A percentile compares a stretch with the other conserved stretches of the same genome.
phyloP scores from a whole-genome alignment of 2,113 vertebrate genomes.

The Percopsis transmontana region DNA sequence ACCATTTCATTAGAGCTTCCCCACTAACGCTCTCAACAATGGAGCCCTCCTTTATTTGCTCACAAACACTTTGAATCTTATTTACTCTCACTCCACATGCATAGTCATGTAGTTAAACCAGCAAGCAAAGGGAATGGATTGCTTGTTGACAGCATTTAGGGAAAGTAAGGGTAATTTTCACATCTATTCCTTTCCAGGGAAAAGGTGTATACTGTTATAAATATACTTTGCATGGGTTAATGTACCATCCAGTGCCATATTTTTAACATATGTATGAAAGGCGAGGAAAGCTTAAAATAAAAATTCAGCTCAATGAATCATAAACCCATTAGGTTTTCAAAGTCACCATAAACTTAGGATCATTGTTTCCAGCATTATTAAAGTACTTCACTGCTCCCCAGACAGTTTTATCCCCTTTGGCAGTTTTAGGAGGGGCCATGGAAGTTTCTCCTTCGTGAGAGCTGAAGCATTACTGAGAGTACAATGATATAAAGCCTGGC shows the following conservation, averaged over 20 bases:
- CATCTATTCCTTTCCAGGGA: slow-evolving; percentile 37
- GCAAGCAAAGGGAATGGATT: slow-evolving; percentile 24
- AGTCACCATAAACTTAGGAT: slow-evolving; percentile 29
- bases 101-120: slow-evolving; percentile 39
- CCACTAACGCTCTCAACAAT: slow-evolving; percentile 48
- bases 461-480: slow-evolving; percentile 29
- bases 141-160: slow-evolving; percentile 26
- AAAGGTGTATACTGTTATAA: slow-evolving; percentile 24
- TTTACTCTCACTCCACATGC: slow-evolving; percentile 41
- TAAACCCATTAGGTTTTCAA: slow-evolving; percentile 15
- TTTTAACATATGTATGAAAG: background rate
- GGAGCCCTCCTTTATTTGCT: slow-evolving; percentile 45
- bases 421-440: slow-evolving; percentile 3
- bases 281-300: background rate
- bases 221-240: background rate
- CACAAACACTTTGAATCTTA: slow-evolving; percentile 12
- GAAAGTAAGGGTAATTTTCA: slow-evolving; percentile 36
- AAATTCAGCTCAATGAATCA: slow-evolving; percentile 1
- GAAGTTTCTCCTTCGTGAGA: slow-evolving; percentile 27
- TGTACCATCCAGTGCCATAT: background rate
- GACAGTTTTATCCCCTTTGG: slow-evolving; percentile 13
- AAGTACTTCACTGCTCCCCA: slow-evolving; percentile 14
- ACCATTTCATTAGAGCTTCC: slow-evolving; percentile 63
- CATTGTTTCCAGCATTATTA: slow-evolving; percentile 17
- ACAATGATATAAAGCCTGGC: slow-evolving; percentile 14